Base-by-base conservation (phyloP, 2,888 invertebrate genomes). In the Trilocha varians region DNA sequence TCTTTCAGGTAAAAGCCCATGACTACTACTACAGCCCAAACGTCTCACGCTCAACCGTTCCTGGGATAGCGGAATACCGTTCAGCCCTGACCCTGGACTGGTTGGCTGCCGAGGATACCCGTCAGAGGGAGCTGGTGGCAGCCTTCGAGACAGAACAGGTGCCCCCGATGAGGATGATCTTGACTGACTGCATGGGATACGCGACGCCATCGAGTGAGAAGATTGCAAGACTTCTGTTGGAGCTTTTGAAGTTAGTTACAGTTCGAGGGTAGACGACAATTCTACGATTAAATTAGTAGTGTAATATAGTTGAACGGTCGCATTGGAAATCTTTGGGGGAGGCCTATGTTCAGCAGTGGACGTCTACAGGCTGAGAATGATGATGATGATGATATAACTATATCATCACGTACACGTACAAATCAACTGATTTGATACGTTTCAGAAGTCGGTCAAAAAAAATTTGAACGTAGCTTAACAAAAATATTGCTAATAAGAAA, bases 81-180 rank as follows among this genome's bases (percentile, higher is more conserved):
- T 76, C 82, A 13, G 71, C 71, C 0, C 46, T 82, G 9, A 80
- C 80, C 2, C 52, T 80, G 48, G 79, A 82, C 55, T 78, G 80
- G 82, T 39, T 79, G 43, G 70, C 70, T 0, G 77, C 75, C 1
- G 79, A 80, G 35, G 79, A 80, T 41, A 44, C 47, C 14, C 53
- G 78, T 2, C 82, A 82, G 45, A 60, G 78, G 17, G 73, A 78
- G 37, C 50, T 80, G 43, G 77, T 65, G 1, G 58, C 62, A 0
- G 71, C 72, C 3, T 79, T 72, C 48, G 76, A 72, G 46, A 71
- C 71, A 0, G 70, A 75, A 11, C 42, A 68, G 0, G 43, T 65
- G 3, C 55, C 60, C 1, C 66, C 71, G 0, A 43, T 53, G 0
- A 68, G 62, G 41, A 44, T 60, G 11, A 43, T 72, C 3, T 53